phyloP scores from a whole-genome alignment of 23 tunicate genomes.

The Phallusia fumigata region DNA sequence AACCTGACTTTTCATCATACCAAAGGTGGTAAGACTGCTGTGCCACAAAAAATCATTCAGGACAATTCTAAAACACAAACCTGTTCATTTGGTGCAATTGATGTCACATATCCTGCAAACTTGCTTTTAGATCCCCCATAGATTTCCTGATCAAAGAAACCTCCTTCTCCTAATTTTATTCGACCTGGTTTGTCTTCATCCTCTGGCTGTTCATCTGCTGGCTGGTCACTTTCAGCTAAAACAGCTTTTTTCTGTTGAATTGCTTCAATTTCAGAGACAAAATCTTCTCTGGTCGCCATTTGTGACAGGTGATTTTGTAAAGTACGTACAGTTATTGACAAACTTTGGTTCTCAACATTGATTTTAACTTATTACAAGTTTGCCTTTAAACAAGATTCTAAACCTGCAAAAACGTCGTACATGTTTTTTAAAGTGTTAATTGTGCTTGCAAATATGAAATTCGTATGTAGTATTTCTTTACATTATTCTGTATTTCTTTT shows the following conservation, averaged over 20 bases:
- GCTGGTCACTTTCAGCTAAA: not conserved
- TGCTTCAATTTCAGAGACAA: constrained; percentile 87
- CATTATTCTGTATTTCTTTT: too few relatives aligned
- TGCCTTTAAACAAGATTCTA: too few relatives aligned
- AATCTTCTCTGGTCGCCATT: constrained; percentile 84
- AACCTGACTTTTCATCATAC: too few relatives aligned
- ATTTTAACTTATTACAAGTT: too few relatives aligned
- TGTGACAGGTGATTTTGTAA: not conserved
- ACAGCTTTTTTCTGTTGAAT: constrained; percentile 68
- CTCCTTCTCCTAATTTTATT: constrained; percentile 82
- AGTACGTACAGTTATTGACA: too few relatives aligned
- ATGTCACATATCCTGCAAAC: constrained; percentile 93
- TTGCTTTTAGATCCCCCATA: constrained; percentile 94
- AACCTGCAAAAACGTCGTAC: too few relatives aligned
- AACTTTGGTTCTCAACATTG: too few relatives aligned
- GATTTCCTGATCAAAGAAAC: constrained; percentile 90
- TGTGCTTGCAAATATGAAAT: too few relatives aligned
- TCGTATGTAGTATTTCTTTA: too few relatives aligned
- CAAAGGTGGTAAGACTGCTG: too few relatives aligned
- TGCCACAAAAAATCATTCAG: too few relatives aligned
- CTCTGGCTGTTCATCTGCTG: constrained; percentile 18
- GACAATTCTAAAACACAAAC: constrained; percentile 19
- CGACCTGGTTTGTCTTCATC: constrained; percentile 39
- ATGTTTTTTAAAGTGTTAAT: too few relatives aligned
- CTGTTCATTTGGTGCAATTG: constrained; percentile 94